Base-by-base conservation (phyloP, 2,113 vertebrate genomes). In the Macrotus californicus region DNA sequence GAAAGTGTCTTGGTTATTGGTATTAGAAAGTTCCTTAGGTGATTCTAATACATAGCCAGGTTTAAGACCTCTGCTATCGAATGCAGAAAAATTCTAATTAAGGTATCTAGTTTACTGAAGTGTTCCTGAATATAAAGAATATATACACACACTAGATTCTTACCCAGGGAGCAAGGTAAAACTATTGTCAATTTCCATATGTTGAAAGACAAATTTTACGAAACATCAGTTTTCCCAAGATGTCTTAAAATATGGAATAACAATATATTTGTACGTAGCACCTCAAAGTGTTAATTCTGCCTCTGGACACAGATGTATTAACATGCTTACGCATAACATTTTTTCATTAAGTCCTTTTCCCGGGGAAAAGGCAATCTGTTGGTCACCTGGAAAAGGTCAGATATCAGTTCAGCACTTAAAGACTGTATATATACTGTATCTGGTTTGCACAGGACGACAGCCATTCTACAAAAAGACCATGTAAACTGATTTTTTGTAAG, bases 271-370 rank as follows among this genome's bases (percentile, higher is more conserved):
- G 26, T 73, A 83, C 77, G 64, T 22, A 95, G 46, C 39, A 69
- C 3, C 16, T 80, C 36, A 39, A 85, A 87, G 7, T 21, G 18
- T 95, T 70, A 79, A 59, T 80, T 91, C 73, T 83, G 59, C 80
- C 59, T 79, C 36, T 66, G 50, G 46, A 87, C 50, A 94, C 0
- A 85, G 21, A 80, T 85, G 18, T 50, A 94, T 43, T 81, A 91
- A 81, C 22, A 92, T 79, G n/a, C 34, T 69, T 73, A 89, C 39
- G 21, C 14, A 91, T 67, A 61, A 46, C 83, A 88, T 36, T 24
- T 46, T 79, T 84, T 94, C 50, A 89, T 41, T 89, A 92, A 85
- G 72, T 70, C 31, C 41, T 94, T 94, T 84, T 92, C 12, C n/a
- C 52, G 41, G 43, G n/a, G 52, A 89, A 94, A 95, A 77, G 34